Evolutionary conservation across 2,888 invertebrate species (phyloP).

Genomic region (Ornithoptera alexandrae): DNA sequence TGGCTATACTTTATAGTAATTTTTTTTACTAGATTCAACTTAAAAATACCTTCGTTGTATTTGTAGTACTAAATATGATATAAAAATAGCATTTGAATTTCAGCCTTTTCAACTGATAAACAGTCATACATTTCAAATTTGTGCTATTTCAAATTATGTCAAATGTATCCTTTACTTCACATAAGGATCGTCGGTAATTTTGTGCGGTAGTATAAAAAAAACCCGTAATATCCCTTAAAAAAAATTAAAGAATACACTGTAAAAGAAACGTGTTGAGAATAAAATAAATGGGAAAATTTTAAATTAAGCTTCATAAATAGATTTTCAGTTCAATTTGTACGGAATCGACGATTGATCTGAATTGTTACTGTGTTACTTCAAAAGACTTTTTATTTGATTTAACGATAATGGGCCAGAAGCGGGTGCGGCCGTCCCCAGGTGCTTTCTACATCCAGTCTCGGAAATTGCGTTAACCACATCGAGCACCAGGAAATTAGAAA

Average conservation of each 20-base stretch:
- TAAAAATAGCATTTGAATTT: too few relatives aligned
- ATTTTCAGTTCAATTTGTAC: conserved; percentile 29
- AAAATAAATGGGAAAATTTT: conserved; percentile 17
- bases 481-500: conserved; percentile 79
- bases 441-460: conserved; percentile 64
- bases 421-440: conserved; percentile 59
- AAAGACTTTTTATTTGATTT: conserved; percentile 70
- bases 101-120: too few relatives aligned
- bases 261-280: neutral
- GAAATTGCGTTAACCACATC: conserved; percentile 79
- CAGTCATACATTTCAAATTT: too few relatives aligned
- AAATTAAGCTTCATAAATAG: conserved; percentile 16
- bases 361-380: conserved; percentile 53
- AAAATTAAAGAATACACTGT: neutral
- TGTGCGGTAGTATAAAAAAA: neutral
- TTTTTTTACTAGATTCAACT: too few relatives aligned
- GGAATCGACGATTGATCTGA: conserved; percentile 52
- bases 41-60: too few relatives aligned
- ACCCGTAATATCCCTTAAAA: neutral
- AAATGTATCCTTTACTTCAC: neutral
- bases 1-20: neutral
- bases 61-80: too few relatives aligned
- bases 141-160: too few relatives aligned
- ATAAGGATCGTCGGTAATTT: neutral
- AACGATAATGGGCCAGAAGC: conserved; percentile 62